Evolutionary conservation across 1,140 invertebrate genomes (phyloP), one percentile per base, ranked within the genome.

Genomic region (Drosophila suzukii): DNA sequence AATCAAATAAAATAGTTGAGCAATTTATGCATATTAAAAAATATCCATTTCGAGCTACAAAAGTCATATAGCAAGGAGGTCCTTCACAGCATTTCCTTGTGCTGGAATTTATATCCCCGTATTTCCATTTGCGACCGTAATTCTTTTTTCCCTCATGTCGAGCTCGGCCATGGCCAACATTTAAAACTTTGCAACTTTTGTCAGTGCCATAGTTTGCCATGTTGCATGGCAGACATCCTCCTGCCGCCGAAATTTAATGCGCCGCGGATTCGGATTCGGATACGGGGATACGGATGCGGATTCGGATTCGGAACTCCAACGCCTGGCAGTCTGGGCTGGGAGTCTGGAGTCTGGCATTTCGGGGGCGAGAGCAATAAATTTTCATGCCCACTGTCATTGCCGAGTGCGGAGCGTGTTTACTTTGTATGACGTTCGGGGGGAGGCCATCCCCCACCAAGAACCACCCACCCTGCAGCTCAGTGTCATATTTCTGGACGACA

Each of bases 1-100:
- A 65, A 65, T 8, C 62, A 63, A 58, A 81, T 71, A 61, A 71
- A 78, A 61, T 72, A 72, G 68, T 65, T 75, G 58, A 27, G 67
- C 75, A 70, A 72, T 75, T 81, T 85, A 76, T 84, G 81, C 61
- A 85, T 85, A 85, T 85, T 85, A 85, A 86, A 86, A 81, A 65
- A 38, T 36, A 38, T 71, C 57, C 67, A 78, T 78, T 67, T 61
- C 43, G 15, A 51, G 38, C 55, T 44, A 54, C 54, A 11, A 41
- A 13, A 38, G 54, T 46, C 54, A 53, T 63, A 50, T 54, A 59
- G 46, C 56, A 43, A 54, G 32, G 20, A 55, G 24, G 39, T 65
- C 65, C 54, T 51, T 73, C 57, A 20, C 50, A 66, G 38, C 57
- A 58, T 46, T 73, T 41, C 55, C 49, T 43, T 63, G 71, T 53